A percentile compares a stretch with the other conserved stretches of the same genome.
Evolutionary conservation across 53 echinoderm and acorn worm species (phyloP).

Genomic region (Luidia sarsii): DNA sequence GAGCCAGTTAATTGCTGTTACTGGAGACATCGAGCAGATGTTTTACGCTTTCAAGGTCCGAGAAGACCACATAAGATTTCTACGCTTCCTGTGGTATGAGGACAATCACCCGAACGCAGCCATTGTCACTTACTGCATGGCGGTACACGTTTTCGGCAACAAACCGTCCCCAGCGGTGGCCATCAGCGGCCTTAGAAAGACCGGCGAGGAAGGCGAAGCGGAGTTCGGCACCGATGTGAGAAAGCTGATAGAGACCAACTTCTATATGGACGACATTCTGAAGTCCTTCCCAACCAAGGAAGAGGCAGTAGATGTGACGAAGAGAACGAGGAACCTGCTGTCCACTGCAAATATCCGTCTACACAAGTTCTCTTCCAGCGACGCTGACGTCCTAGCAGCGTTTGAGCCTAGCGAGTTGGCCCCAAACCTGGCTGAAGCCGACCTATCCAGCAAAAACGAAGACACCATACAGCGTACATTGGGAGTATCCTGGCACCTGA

Average conservation of each 20-base stretch:
- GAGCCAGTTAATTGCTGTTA: constrained; percentile 35
- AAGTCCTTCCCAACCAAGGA: constrained; percentile 16
- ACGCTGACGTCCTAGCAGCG: constrained; percentile 23
- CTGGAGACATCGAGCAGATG: constrained; percentile 30
- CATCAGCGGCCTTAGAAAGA: constrained; percentile 37
- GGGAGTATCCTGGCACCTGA: constrained; percentile 32
- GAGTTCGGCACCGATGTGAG: constrained; percentile 33
- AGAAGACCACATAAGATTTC: constrained; percentile 30
- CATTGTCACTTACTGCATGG: constrained; percentile 43
- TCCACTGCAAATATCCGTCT: constrained; percentile 28
- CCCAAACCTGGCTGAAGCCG: constrained; percentile 53
- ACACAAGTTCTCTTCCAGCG: constrained; percentile 34
- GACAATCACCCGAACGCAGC: constrained; percentile 7
- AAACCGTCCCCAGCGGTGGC: constrained; percentile 39
- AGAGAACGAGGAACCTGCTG: constrained; percentile 40
- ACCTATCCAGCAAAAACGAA: constrained; percentile 51
- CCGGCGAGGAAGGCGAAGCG: constrained; percentile 16
- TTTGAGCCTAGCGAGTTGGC: constrained; percentile 21
- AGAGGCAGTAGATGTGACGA: constrained; percentile 21
- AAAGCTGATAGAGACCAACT: constrained; percentile 12
- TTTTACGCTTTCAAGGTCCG: constrained; percentile 22
- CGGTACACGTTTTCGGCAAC: constrained; percentile 37
- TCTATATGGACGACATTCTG: constrained; percentile 31
- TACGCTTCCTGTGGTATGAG: constrained; percentile 36
- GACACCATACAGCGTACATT: constrained; percentile 34